Evolutionary conservation across 2,113 vertebrate genomes (phyloP), one percentile per base, ranked within the genome.

Genomic region (Acanthochromis polyacanthus): DNA sequence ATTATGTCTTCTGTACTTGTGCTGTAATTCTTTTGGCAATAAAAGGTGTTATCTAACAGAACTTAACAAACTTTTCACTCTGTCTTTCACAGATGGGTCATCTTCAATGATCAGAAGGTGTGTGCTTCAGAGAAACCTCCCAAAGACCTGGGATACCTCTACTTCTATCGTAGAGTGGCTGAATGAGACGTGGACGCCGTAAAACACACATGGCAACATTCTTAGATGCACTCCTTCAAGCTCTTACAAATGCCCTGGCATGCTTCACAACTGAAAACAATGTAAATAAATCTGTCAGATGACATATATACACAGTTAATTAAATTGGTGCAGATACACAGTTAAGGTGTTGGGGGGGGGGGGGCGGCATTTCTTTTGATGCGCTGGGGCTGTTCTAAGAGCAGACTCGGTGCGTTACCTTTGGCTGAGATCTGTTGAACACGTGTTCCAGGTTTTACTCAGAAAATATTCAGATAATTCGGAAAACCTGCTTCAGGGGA

Each of bases 21-120:
- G 10, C 11, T 50, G 7, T 43, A 50, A 4, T 20, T 30, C n/a
- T 14, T 75, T 50, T 63, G 10, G 3, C 8, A 19, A 46, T 15
- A n/a, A 28, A 17, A 30, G 22, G 0, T 71, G 25, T 48, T 23
- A 59, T 65, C 10, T 9, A 32, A 38, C 25, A 4, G 14, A 19
- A 15, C 7, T 57, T 22, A 63, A 12, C 68, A 16, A 61, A 23
- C 17, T 65, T 2, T 32, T 12, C 2, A 6, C 8, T 82, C 2
- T 70, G 19, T 71, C 43, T 69, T 58, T 53, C n/a, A 14, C 73
- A 99, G 98, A 82, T 99, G 98, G 98, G 96, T 99, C 82, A 99
- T 99, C 92, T 99, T 98, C 94, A 99, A 99, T 0, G 97, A 99
- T 93, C 98, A 99, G 95, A 99, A 99, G 94, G 98, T 99, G 70